These are phyloP conservation scores for Campylorhamphus procurvoides DNA, from an alignment of 2,113 vertebrate genomes.

Conservation along the genomic window DNA sequence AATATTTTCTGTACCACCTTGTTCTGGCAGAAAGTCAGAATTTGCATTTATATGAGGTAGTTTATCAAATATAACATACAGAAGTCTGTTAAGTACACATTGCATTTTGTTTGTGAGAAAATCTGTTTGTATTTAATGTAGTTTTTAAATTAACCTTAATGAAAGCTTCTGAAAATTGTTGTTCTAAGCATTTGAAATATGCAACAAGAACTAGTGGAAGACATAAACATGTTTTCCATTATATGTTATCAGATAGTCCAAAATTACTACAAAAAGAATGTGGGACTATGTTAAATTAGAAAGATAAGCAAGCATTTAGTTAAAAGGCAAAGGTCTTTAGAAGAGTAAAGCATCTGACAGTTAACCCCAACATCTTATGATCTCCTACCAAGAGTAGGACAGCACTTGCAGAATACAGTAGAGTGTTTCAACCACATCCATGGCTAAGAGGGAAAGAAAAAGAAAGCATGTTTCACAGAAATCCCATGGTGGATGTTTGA, in stretches of 20 bases:
- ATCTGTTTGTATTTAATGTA: slow-evolving; percentile 88
- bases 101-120: slow-evolving; percentile 88
- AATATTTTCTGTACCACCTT: slow-evolving; percentile 86
- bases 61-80: slow-evolving; percentile 89
- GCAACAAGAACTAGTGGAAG: slow-evolving; percentile 79
- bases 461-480: slow-evolving; percentile 10
- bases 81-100: slow-evolving; percentile 87
- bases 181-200: slow-evolving; percentile 89
- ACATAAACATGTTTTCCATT: slow-evolving; percentile 86
- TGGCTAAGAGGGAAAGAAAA: background rate
- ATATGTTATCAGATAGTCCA: slow-evolving; percentile 87
- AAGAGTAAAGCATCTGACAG: slow-evolving; percentile 80
- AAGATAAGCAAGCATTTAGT: slow-evolving; percentile 86
- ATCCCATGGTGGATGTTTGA: background rate
- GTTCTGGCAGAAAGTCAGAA: slow-evolving; percentile 88
- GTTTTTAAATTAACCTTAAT: slow-evolving; percentile 87
- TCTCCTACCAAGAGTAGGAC: slow-evolving; percentile 60
- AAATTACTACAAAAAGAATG: slow-evolving; percentile 87
- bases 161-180: slow-evolving; percentile 89
- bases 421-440: background rate
- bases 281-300: slow-evolving; percentile 85
- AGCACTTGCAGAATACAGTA: slow-evolving; percentile 19
- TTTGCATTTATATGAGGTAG: slow-evolving; percentile 90
- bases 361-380: slow-evolving; percentile 77
- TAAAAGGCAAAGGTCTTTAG: slow-evolving; percentile 83